Percentiles rank a stretch among this genome's conserved stretches.
Conservation (phyloP, 2,113 vertebrate species). For the Puntigrus tetrazona region DNA sequence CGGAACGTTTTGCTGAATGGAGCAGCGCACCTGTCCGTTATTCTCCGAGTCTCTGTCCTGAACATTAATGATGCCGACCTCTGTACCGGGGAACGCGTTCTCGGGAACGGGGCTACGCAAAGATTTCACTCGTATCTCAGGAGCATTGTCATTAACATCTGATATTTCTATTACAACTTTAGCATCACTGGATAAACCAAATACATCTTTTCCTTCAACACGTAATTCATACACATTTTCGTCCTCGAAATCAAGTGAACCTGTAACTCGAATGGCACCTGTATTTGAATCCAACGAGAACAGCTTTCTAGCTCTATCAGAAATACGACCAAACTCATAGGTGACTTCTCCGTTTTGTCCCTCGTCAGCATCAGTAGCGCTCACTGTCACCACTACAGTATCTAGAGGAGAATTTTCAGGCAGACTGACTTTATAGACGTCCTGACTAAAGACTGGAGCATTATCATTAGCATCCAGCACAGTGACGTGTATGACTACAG, state of each 20-base stretch:
- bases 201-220: slow-evolving; percentile 67
- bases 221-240: slow-evolving; percentile 42
- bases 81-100: neutral
- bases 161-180: slow-evolving; percentile 67
- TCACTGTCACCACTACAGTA: slow-evolving; percentile 52
- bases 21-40: slow-evolving; percentile 19
- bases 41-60: slow-evolving; percentile 22
- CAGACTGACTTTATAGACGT: slow-evolving; percentile 61
- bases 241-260: slow-evolving; percentile 56
- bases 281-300: slow-evolving; percentile 51
- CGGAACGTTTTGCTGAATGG: slow-evolving; percentile 6
- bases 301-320: neutral
- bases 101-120: neutral
- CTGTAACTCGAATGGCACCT: slow-evolving; percentile 44
- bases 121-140: slow-evolving; percentile 55
- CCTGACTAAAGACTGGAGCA: slow-evolving; percentile 60
- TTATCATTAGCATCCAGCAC: slow-evolving; percentile 69
- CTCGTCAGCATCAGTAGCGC: slow-evolving; percentile 65
- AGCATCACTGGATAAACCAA: slow-evolving; percentile 63
- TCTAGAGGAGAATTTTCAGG: slow-evolving; percentile 62
- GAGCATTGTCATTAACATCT: slow-evolving; percentile 58
- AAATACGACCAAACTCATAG: slow-evolving; percentile 58
- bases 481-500: slow-evolving; percentile 59
- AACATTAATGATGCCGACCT: slow-evolving; percentile 13
- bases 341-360: slow-evolving; percentile 69